A percentile compares a stretch with the other conserved stretches of the same genome.
phyloP scores from a whole-genome alignment of 2,113 vertebrate species.

The Panthera tigris region DNA sequence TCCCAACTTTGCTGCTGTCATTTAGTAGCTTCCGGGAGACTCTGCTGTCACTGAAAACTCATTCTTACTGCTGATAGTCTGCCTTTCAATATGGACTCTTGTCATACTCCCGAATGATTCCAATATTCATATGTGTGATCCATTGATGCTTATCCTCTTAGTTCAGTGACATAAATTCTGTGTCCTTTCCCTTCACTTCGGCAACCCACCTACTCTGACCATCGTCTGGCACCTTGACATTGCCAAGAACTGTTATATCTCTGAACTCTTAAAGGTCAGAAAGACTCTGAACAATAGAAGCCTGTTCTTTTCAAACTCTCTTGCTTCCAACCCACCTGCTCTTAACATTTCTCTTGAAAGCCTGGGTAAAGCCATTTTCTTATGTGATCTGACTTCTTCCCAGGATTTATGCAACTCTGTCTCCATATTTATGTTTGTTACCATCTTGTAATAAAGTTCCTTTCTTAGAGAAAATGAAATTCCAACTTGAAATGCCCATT shows the following conservation, averaged over 20 bases:
- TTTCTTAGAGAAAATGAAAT: slow-evolving; percentile 14
- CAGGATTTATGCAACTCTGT: background rate
- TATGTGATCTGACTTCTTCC: background rate
- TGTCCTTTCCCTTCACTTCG: background rate
- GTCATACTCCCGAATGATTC: background rate
- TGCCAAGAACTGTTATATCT: background rate
- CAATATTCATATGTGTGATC: background rate
- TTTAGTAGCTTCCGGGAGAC: background rate
- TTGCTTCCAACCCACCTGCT: background rate
- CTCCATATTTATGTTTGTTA: background rate
- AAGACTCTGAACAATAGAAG: background rate
- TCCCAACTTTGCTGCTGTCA: background rate
- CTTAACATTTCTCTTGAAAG: background rate
- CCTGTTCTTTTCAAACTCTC: background rate
- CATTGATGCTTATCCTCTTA: background rate
- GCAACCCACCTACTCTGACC: background rate
- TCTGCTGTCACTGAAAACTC: background rate
- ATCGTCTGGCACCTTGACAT: background rate
- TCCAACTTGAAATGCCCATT: background rate
- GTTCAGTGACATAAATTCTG: background rate
- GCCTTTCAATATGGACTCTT: background rate
- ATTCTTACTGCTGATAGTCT: background rate
- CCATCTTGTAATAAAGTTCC: background rate
- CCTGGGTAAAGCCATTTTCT: background rate
- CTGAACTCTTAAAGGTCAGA: background rate